A percentile compares a stretch with the other conserved stretches of the same genome.
Conservation (phyloP, 1,140 invertebrate species). For the Pseudomyrmex gracilis region DNA sequence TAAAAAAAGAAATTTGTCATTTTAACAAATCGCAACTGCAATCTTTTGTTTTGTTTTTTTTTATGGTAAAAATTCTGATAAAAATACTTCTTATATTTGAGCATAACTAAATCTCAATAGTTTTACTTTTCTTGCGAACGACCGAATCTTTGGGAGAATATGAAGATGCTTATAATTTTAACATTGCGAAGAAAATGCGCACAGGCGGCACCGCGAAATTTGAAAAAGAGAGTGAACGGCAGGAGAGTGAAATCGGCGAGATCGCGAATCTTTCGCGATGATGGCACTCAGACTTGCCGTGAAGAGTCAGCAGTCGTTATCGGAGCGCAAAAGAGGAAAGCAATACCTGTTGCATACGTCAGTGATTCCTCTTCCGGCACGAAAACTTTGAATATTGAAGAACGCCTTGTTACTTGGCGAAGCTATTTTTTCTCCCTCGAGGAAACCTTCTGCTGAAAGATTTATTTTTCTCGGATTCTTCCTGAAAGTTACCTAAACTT, state of each 20-base stretch:
- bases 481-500: slow-evolving; percentile 13
- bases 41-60: background rate
- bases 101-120: background rate
- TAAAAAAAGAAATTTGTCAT: background rate
- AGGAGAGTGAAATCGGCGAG: slow-evolving; percentile 10
- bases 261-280: slow-evolving; percentile 65
- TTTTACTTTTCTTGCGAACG: background rate
- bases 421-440: slow-evolving; percentile 25
- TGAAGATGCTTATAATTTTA: background rate
- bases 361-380: slow-evolving; percentile 70
- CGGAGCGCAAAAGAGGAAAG: slow-evolving; percentile 61
- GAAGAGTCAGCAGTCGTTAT: slow-evolving; percentile 74
- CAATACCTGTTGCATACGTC: slow-evolving; percentile 75
- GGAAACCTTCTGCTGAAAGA: slow-evolving; percentile 16
- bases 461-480: slow-evolving; percentile 21
- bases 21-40: slow-evolving; percentile 16
- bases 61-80: too few species aligned
- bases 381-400: slow-evolving; percentile 56
- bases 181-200: background rate
- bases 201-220: slow-evolving; percentile 16
- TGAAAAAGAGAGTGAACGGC: slow-evolving; percentile 18
- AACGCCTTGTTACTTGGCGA: slow-evolving; percentile 52
- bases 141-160: background rate
- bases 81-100: too few species aligned
- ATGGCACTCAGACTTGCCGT: slow-evolving; percentile 64